These are phyloP conservation scores for Caenorhabditis briggsae DNA, from an alignment of 1,140 invertebrate genomes.

Conservation along the genomic window DNA sequence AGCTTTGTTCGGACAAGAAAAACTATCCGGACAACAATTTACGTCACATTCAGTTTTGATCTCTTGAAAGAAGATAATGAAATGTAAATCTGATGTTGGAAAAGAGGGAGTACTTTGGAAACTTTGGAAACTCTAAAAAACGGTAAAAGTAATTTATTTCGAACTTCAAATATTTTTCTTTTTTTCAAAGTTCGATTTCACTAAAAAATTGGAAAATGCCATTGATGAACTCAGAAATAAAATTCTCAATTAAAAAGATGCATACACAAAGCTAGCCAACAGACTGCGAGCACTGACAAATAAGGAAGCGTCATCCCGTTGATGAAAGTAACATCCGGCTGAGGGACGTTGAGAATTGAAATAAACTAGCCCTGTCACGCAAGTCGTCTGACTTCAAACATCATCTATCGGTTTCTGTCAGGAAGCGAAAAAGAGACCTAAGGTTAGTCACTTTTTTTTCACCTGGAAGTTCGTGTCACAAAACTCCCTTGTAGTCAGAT, in stretches of 20 bases:
- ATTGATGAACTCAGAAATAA: too few species aligned
- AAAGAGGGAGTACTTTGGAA: not conserved
- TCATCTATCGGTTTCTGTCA: not conserved
- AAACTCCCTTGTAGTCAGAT: too few species aligned
- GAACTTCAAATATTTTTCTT: too few species aligned
- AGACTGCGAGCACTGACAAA: not conserved
- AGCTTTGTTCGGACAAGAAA: not conserved
- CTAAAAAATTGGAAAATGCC: too few species aligned
- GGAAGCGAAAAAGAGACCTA: not conserved
- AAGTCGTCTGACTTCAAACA: conserved; percentile 16
- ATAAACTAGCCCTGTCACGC: conserved; percentile 28
- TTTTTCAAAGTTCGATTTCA: too few species aligned
- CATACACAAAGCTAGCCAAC: not conserved
- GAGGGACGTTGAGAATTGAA: not conserved
- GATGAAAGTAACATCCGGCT: conserved; percentile 23
- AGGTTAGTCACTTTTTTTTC: conserved; percentile 1
- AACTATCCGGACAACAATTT: not conserved
- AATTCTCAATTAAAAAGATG: too few species aligned
- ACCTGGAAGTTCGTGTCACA: not conserved
- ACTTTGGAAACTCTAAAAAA: too few species aligned
- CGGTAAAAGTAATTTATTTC: too few species aligned
- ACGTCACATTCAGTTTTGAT: not conserved
- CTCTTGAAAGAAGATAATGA: not conserved
- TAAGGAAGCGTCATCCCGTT: not conserved
- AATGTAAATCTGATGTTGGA: not conserved